Conservation (phyloP, 2,888 invertebrate species). For the Cryptosula pallasiana region DNA sequence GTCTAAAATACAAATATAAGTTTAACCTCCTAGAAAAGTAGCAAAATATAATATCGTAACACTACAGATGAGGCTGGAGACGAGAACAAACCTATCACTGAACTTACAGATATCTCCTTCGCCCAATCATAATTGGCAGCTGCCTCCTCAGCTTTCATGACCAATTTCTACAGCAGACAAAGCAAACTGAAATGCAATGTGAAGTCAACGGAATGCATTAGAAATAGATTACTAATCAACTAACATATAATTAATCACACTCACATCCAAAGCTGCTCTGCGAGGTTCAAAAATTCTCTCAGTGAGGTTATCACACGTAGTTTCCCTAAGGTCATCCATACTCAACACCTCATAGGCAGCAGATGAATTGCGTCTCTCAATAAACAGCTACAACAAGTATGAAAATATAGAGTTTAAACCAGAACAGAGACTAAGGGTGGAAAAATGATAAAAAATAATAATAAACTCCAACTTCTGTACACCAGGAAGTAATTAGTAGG, state of each 20-base stretch:
- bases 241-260: neutral
- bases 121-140: conserved; percentile 3
- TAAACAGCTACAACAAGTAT: neutral
- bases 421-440: neutral
- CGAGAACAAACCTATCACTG: too few species aligned
- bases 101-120: too few species aligned
- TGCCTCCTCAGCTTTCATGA: neutral
- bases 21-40: too few species aligned
- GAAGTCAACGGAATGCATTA: neutral
- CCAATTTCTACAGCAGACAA: neutral
- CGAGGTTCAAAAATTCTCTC: conserved; percentile 17
- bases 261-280: conserved; percentile 7
- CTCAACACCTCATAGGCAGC: conserved; percentile 1
- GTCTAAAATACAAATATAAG: neutral
- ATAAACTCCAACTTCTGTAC: too few species aligned
- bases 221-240: too few species aligned
- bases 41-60: too few species aligned
- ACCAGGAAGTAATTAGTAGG: too few species aligned
- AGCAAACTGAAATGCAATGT: neutral
- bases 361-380: neutral
- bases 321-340: neutral
- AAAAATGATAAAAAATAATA: neutral
- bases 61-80: too few species aligned
- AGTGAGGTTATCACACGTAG: neutral
- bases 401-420: neutral